phyloP scores from a whole-genome alignment of 2,888 invertebrate genomes.

The Drosophila kanekoi region DNA sequence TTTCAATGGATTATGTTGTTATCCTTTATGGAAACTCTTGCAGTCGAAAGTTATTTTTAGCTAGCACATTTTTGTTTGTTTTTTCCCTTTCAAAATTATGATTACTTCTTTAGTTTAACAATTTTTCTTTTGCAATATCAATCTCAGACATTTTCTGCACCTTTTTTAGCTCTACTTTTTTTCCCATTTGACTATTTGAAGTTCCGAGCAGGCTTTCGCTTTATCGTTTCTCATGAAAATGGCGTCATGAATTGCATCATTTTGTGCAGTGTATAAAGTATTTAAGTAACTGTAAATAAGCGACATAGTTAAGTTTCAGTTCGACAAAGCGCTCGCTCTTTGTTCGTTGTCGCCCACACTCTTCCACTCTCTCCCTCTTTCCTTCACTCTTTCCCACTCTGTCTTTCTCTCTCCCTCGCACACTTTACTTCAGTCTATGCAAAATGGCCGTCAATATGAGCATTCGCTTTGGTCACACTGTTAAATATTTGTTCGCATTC shows the following conservation, averaged over 20 bases:
- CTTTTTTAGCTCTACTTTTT: too few relatives aligned
- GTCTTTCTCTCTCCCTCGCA: not conserved
- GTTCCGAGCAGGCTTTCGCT: not conserved
- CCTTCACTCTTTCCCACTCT: not conserved
- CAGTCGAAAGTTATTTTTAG: too few relatives aligned
- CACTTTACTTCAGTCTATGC: slow-evolving; percentile 14
- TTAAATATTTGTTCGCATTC: slow-evolving; percentile 40
- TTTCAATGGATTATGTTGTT: too few relatives aligned
- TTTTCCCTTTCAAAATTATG: too few relatives aligned
- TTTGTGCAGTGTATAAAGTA: slow-evolving; percentile 1
- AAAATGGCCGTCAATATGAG: slow-evolving; percentile 49
- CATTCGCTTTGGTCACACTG: slow-evolving; percentile 29
- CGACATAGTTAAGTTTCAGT: slow-evolving; percentile 26
- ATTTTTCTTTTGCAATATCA: too few relatives aligned
- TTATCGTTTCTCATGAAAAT: not conserved
- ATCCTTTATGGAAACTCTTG: too few relatives aligned
- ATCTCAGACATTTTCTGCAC: too few relatives aligned
- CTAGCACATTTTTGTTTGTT: too few relatives aligned
- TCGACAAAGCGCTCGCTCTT: slow-evolving; percentile 8
- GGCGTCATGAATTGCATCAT: slow-evolving; percentile 15
- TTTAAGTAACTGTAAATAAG: slow-evolving; percentile 8
- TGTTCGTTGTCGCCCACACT: not conserved
- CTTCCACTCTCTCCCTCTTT: not conserved
- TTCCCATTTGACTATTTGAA: not conserved
- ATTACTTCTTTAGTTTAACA: too few relatives aligned